Evolutionary conservation across 2,113 vertebrate species (phyloP).

Genomic region (Leptodactylus fuscus): DNA sequence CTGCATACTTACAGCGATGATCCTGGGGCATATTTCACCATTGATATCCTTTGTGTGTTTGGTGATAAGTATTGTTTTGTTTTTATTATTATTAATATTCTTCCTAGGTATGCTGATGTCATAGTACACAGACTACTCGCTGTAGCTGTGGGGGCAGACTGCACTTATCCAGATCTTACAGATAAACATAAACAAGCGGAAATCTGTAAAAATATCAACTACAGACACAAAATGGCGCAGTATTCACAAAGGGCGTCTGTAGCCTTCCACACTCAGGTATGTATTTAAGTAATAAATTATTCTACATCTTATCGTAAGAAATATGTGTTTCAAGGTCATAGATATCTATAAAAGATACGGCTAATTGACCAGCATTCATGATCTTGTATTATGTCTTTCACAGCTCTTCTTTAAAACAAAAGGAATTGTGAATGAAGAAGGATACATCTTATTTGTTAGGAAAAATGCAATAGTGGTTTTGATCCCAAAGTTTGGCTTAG

Average conservation of each 20-base stretch:
- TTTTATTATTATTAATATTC: too few relatives aligned
- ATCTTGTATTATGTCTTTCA: constrained; percentile 56
- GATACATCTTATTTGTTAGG: constrained; percentile 91
- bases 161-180: constrained; percentile 90
- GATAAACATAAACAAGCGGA: constrained; percentile 93
- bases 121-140: constrained; percentile 94
- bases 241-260: constrained; percentile 95
- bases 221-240: constrained; percentile 96
- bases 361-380: too few relatives aligned
- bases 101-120: constrained; percentile 93
- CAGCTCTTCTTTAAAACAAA: constrained; percentile 95
- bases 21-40: too few relatives aligned
- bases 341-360: too few relatives aligned
- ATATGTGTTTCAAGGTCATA: too few relatives aligned
- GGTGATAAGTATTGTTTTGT: too few relatives aligned
- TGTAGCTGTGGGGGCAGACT: constrained; percentile 88
- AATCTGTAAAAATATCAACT: constrained; percentile 94
- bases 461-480: constrained; percentile 97
- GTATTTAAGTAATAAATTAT: too few relatives aligned
- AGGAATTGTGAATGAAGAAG: constrained; percentile 92
- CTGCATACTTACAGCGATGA: too few relatives aligned
- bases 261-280: constrained; percentile 95
- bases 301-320: too few relatives aligned
- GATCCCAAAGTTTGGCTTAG: constrained; percentile 94
- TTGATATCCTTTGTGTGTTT: too few relatives aligned